A percentile compares a stretch with the other conserved stretches of the same genome.
These are phyloP conservation scores for Rhombomys opimus DNA, from an alignment of 2,113 vertebrate genomes.

Conservation along the genomic window DNA sequence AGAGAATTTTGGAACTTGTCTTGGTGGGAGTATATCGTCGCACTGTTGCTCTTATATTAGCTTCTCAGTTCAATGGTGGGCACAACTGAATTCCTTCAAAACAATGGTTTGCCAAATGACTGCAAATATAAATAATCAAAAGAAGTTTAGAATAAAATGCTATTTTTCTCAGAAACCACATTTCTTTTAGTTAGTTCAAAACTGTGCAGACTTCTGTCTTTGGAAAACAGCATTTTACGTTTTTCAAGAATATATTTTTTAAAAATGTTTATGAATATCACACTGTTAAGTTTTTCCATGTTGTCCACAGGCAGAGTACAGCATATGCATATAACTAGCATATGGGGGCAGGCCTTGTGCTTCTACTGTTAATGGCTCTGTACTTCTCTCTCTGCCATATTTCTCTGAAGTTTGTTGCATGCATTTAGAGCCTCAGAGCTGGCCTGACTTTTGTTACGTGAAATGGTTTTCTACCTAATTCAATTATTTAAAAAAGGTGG, in stretches of 20 bases:
- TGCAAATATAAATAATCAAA: too few species aligned
- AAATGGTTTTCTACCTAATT: neutral
- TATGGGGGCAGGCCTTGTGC: neutral
- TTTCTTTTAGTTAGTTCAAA: neutral
- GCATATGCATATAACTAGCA: neutral
- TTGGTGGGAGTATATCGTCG: fast-evolving
- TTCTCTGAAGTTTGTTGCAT: neutral
- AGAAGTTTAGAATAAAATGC: too few species aligned
- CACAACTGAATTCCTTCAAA: too few species aligned
- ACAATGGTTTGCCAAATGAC: neutral
- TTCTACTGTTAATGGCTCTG: neutral
- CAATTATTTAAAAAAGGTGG: neutral
- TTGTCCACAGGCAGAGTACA: neutral
- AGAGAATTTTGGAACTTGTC: neutral
- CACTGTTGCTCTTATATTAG: neutral
- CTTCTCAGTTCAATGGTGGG: neutral
- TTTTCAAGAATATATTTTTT: neutral
- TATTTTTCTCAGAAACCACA: neutral
- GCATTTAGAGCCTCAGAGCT: neutral
- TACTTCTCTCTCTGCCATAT: neutral
- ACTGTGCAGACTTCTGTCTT: neutral
- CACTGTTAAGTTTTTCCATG: neutral
- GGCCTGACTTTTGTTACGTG: neutral
- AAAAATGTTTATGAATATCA: neutral
- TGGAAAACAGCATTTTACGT: neutral